Conservation (phyloP, 2,113 vertebrate species). For the Setophaga coronata region DNA sequence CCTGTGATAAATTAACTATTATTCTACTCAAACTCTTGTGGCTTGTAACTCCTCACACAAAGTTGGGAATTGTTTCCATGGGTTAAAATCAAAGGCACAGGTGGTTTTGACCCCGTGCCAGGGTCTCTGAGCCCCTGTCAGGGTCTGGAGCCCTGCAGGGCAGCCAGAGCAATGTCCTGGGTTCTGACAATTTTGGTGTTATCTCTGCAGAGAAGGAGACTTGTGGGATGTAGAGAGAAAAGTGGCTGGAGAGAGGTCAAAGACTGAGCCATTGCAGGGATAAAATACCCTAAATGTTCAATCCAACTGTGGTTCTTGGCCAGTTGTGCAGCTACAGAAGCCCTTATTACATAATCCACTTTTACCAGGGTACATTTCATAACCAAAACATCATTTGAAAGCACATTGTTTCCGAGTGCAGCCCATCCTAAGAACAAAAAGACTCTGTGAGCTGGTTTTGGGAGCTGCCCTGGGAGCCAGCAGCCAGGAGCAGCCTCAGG, state of each 20-base stretch:
- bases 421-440: not conserved
- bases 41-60: too few relatives aligned
- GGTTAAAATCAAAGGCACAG: too few relatives aligned
- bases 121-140: too few relatives aligned
- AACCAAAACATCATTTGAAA: not conserved
- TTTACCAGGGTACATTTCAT: not conserved
- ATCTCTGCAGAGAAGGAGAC: fast-evolving
- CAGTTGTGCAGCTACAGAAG: not conserved
- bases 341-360: not conserved
- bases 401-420: not conserved
- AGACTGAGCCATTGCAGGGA: not conserved
- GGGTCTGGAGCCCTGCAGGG: too few relatives aligned
- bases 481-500: not conserved
- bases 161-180: too few relatives aligned
- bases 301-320: not conserved
- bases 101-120: too few relatives aligned
- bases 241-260: not conserved
- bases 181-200: not conserved
- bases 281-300: not conserved
- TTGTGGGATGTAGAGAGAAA: not conserved
- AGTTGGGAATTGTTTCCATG: too few relatives aligned
- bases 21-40: too few relatives aligned
- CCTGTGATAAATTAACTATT: too few relatives aligned
- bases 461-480: not conserved
- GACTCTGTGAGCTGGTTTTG: not conserved